Conservation (phyloP, 2,797 vertebrate genomes). For the Enteromius viviparus region DNA sequence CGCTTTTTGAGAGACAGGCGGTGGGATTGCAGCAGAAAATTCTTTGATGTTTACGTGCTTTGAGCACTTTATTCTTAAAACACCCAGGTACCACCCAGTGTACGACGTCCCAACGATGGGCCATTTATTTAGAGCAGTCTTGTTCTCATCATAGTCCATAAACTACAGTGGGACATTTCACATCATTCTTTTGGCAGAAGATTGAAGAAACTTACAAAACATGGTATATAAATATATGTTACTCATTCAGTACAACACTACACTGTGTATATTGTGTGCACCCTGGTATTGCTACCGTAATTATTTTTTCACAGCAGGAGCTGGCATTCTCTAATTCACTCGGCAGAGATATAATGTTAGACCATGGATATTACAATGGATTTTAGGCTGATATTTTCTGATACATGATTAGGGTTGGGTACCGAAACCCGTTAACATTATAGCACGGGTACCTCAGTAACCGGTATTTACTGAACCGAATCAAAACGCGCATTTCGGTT, state of each 20-base stretch:
- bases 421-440: too few relatives aligned
- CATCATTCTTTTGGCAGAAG: not conserved
- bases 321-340: not conserved
- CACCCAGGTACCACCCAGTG: not conserved
- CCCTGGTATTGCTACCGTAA: not conserved
- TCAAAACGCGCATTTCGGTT: too few relatives aligned
- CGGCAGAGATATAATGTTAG: not conserved
- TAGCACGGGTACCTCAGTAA: too few relatives aligned
- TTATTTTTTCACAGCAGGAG: not conserved
- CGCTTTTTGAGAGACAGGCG: constrained; percentile 55
- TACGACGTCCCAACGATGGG: not conserved
- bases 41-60: constrained; percentile 34
- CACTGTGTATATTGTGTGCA: not conserved
- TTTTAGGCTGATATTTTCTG: not conserved
- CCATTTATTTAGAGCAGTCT: not conserved
- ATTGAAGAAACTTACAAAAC: not conserved
- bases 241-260: not conserved
- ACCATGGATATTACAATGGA: not conserved
- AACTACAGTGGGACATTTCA: not conserved
- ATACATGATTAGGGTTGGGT: too few relatives aligned
- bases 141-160: not conserved
- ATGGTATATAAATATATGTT: not conserved
- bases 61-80: constrained; percentile 15
- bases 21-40: constrained; percentile 51
- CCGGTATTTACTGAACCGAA: too few relatives aligned